Evolutionary conservation across 2,113 vertebrate species (phyloP).

Genomic region (Rafetus swinhoei): DNA sequence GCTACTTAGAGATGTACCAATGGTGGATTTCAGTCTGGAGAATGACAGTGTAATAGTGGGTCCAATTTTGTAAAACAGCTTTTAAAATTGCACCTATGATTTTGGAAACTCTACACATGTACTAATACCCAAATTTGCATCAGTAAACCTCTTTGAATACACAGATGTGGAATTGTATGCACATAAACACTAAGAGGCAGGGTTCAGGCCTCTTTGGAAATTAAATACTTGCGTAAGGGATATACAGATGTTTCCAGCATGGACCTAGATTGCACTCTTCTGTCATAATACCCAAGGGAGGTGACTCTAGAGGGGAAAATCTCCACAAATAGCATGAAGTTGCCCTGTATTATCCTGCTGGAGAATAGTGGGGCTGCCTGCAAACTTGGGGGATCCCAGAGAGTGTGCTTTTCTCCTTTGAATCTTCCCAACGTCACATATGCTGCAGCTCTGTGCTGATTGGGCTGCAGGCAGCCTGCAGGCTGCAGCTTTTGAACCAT

Average conservation of each 20-base stretch:
- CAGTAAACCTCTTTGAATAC: background rate
- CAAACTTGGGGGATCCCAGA: background rate
- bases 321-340: background rate
- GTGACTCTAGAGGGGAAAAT: background rate
- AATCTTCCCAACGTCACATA: background rate
- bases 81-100: background rate
- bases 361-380: background rate
- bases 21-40: background rate
- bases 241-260: background rate
- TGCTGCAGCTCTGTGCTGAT: too few species aligned
- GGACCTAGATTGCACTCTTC: background rate
- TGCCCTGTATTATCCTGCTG: accelerated
- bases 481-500: too few species aligned
- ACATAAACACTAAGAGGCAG: background rate
- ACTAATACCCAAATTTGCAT: background rate
- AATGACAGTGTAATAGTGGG: background rate
- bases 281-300: background rate
- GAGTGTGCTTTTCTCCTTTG: background rate
- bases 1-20: background rate
- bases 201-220: background rate
- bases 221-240: background rate
- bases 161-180: background rate
- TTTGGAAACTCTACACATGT: background rate
- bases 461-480: too few species aligned
- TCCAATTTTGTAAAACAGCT: background rate